A percentile compares a stretch with the other conserved stretches of the same genome.
phyloP scores from a whole-genome alignment of 1,140 invertebrate genomes.

The Calliopsis andreniformis region DNA sequence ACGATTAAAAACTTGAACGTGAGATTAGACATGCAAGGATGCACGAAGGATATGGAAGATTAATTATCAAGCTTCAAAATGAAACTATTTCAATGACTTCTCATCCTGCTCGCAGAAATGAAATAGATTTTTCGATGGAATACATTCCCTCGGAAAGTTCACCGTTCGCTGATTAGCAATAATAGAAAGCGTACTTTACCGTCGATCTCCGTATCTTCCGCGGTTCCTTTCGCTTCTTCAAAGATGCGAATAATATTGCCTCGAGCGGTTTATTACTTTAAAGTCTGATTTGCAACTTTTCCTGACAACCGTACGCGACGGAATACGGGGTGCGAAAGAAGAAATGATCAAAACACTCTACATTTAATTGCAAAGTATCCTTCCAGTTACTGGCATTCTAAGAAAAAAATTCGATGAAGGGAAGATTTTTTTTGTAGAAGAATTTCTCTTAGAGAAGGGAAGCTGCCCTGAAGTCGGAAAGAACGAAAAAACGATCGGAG shows the following conservation, averaged over 20 bases:
- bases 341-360: neutral
- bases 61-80: too few relatives aligned
- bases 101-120: neutral
- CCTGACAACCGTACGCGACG: neutral
- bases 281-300: conserved; percentile 9
- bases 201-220: neutral
- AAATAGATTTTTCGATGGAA: neutral
- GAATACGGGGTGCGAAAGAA: neutral
- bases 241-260: conserved; percentile 10
- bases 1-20: neutral
- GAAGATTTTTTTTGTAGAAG: too few relatives aligned
- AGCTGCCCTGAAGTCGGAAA: too few relatives aligned
- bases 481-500: conserved; percentile 30
- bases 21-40: neutral
- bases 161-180: conserved; percentile 22
- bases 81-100: neutral
- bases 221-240: conserved; percentile 1
- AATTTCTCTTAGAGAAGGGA: too few relatives aligned
- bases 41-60: too few relatives aligned
- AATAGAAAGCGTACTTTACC: neutral
- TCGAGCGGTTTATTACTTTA: conserved; percentile 18
- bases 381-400: too few relatives aligned
- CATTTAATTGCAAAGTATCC: conserved; percentile 20
- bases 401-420: too few relatives aligned
- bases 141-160: neutral